Percentiles rank a stretch among this genome's conserved stretches.
phyloP scores from a whole-genome alignment of 1,140 invertebrate genomes.

The Meloidogyne chitwoodi region DNA sequence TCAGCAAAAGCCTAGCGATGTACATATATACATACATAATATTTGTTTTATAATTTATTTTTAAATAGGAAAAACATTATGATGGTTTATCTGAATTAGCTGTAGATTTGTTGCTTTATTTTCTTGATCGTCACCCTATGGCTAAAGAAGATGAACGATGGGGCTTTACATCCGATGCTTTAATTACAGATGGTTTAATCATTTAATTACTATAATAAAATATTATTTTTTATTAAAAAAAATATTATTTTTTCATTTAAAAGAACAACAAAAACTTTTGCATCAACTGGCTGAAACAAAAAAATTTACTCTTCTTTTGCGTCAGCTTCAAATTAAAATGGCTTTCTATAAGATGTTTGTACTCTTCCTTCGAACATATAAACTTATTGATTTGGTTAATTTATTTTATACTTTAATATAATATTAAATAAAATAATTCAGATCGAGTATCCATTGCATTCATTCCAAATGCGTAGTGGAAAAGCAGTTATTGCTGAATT shows the following conservation, averaged over 20 bases:
- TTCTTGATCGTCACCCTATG: conserved; percentile 12
- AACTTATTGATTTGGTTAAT: conserved; percentile 16
- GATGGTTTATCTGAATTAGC: neutral
- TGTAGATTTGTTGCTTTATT: conserved; percentile 14
- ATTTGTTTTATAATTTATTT: too few relatives aligned
- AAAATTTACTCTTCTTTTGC: conserved; percentile 13
- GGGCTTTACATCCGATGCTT: neutral
- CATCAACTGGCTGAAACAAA: conserved; percentile 2
- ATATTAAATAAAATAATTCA: neutral
- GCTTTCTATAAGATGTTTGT: conserved; percentile 17
- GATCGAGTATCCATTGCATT: conserved; percentile 13
- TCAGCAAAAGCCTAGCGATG: neutral
- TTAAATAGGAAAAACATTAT: neutral
- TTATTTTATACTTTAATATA: neutral
- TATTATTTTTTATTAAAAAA: neutral
- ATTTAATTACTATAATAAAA: neutral
- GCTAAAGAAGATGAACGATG: conserved; percentile 8
- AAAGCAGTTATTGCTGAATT: conserved; percentile 17
- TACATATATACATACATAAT: too few relatives aligned
- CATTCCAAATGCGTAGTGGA: conserved; percentile 15
- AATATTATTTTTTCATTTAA: neutral
- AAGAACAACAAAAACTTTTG: conserved; percentile 8
- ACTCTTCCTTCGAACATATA: conserved; percentile 18
- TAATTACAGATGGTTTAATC: neutral
- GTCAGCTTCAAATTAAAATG: conserved; percentile 12